These are phyloP conservation scores for Mionectes macconnelli DNA, from an alignment of 2,113 vertebrate genomes.

Conservation along the genomic window DNA sequence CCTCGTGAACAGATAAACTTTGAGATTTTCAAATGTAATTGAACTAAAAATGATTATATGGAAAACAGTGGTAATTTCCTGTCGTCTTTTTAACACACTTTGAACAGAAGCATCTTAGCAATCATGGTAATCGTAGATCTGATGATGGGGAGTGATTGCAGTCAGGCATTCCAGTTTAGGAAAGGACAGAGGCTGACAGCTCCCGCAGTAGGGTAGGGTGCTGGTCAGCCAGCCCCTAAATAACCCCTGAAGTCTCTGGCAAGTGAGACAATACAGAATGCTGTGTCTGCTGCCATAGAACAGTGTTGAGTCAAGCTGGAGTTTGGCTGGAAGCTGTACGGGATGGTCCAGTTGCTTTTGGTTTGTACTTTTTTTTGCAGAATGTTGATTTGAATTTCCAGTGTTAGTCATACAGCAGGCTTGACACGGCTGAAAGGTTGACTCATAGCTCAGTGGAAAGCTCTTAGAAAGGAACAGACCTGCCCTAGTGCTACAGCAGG, in stretches of 20 bases:
- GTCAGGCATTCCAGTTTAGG: background rate
- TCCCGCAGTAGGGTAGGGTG: background rate
- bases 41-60: background rate
- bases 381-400: background rate
- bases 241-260: background rate
- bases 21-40: background rate
- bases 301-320: background rate
- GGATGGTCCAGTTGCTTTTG: background rate
- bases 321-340: rapidly evolving
- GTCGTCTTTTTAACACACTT: background rate
- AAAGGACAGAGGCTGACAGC: background rate
- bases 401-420: background rate
- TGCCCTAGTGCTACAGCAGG: background rate
- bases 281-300: rapidly evolving
- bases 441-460: background rate
- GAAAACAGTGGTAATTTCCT: background rate
- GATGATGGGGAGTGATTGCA: background rate
- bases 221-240: background rate
- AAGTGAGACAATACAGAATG: background rate
- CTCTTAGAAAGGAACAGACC: background rate
- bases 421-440: background rate
- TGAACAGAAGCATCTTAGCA: background rate
- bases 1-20: background rate
- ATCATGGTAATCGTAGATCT: background rate
- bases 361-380: background rate